phyloP scores from a whole-genome alignment of 1,140 invertebrate genomes.

The Zophobas morio region DNA sequence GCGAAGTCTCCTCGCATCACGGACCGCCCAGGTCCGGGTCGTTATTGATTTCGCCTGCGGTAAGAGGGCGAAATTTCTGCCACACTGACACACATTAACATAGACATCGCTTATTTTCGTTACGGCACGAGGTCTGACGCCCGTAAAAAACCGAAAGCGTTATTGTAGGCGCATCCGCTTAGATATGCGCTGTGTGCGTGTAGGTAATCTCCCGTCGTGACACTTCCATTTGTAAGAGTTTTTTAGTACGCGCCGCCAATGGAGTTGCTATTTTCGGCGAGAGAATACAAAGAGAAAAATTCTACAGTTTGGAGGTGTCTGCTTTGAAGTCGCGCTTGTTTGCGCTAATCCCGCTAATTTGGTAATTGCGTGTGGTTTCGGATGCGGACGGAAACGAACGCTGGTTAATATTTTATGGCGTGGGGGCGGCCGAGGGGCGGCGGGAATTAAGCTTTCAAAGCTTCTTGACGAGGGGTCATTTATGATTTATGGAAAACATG shows the following conservation, averaged over 20 bases:
- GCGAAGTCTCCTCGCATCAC: slow-evolving; percentile 2
- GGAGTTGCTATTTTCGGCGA: slow-evolving; percentile 7
- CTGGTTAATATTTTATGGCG: slow-evolving; percentile 10
- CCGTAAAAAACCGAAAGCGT: slow-evolving; percentile 19
- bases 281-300: background rate
- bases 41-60: slow-evolving; percentile 35
- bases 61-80: slow-evolving; percentile 35
- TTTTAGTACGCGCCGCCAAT: slow-evolving; percentile 23
- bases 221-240: slow-evolving; percentile 41
- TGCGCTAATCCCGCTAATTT: slow-evolving; percentile 23
- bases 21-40: background rate
- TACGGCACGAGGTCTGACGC: slow-evolving; percentile 16
- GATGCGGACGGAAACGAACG: background rate
- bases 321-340: slow-evolving; percentile 10
- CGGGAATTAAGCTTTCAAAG: slow-evolving; percentile 30
- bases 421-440: background rate
- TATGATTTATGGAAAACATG: slow-evolving; percentile 46
- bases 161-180: slow-evolving; percentile 30
- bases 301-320: background rate
- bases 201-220: slow-evolving; percentile 34
- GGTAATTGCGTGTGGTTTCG: slow-evolving; percentile 27
- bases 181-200: slow-evolving; percentile 33
- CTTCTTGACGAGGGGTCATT: slow-evolving; percentile 22
- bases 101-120: slow-evolving; percentile 39
- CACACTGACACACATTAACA: slow-evolving; percentile 48